phyloP scores from a whole-genome alignment of 2,113 vertebrate genomes.

The Paedocypris sp. region DNA sequence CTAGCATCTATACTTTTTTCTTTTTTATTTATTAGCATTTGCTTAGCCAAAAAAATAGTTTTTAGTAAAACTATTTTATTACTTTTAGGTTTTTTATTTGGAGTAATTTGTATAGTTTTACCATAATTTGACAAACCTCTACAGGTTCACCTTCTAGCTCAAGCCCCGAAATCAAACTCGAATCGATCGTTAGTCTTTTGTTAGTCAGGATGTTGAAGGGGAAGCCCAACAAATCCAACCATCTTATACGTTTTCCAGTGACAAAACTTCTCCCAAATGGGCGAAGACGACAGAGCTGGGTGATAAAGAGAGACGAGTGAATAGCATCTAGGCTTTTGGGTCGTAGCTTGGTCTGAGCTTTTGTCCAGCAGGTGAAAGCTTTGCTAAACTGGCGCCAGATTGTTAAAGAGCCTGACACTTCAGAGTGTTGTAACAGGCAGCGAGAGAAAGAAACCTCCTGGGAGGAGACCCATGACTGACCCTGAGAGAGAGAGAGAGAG shows the following conservation, averaged over 20 bases:
- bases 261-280: background rate
- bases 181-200: background rate
- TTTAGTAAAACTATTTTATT: too few species aligned
- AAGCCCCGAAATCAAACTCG: background rate
- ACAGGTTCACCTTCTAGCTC: too few species aligned
- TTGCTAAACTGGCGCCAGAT: constrained; percentile 70
- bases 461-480: constrained; percentile 63
- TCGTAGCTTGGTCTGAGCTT: constrained; percentile 66
- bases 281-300: constrained; percentile 19
- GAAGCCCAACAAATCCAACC: background rate
- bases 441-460: constrained; percentile 64
- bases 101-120: too few species aligned
- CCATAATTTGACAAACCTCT: too few species aligned
- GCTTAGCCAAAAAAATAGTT: too few species aligned
- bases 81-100: too few species aligned
- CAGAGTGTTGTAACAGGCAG: constrained; percentile 58
- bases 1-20: too few species aligned
- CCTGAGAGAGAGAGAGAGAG: constrained; percentile 56
- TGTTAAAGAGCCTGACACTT: constrained; percentile 68
- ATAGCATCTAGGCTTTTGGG: constrained; percentile 54
- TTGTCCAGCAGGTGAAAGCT: constrained; percentile 70
- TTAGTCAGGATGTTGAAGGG: too few species aligned
- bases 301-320: constrained; percentile 37
- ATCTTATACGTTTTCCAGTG: constrained; percentile 12
- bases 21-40: too few species aligned